Evolutionary conservation across 1,140 invertebrate species (phyloP), one percentile per base, ranked within the genome.

Genomic region (Glossosoma conforme): DNA sequence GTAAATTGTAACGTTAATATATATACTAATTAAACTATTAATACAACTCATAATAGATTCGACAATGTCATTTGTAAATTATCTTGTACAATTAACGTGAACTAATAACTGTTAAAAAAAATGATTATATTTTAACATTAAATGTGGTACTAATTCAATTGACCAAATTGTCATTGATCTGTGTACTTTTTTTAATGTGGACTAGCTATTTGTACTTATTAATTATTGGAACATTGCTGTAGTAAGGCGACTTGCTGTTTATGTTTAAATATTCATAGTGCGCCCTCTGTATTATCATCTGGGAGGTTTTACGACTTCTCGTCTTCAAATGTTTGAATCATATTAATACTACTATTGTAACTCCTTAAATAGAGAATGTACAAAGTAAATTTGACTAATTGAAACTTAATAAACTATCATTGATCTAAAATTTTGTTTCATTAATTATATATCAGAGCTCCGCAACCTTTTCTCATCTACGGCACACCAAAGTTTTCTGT

Each of bases 361-460:
- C 43, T 43, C 15, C 41, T 44, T 47, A 25, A 44, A 37, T 49
- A 48, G 44, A 52, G 43, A 52, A 44, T 57, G 55, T 52, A 57
- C 49, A 57, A 57, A 57, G 45, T 52, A 44, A 52, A 53, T 32
- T 52, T 56, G 49, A 52, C 17, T 43, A 52, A 57, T 52, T 52
- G 33, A 57, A 48, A 33, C 52, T 53, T 48, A 57, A 52, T 57
- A 57, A 57, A 57, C 50, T 52, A 48, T 48, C 50, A 57, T 52
- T 57, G 55, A 57, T 49, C 41, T 38, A 52, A 56, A 56, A 52
- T 40, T 48, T 13, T 37, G 2, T 2, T 37, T 38, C n/a, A n/a
- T n/a, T n/a, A n/a, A n/a, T n/a, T n/a, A n/a, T n/a, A n/a, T n/a
- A n/a, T n/a, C n/a, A n/a, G n/a, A n/a, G n/a, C n/a, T n/a, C n/a